These are phyloP conservation scores for Brachyptera putata DNA, from an alignment of 2,888 invertebrate genomes.

Conservation along the genomic window DNA sequence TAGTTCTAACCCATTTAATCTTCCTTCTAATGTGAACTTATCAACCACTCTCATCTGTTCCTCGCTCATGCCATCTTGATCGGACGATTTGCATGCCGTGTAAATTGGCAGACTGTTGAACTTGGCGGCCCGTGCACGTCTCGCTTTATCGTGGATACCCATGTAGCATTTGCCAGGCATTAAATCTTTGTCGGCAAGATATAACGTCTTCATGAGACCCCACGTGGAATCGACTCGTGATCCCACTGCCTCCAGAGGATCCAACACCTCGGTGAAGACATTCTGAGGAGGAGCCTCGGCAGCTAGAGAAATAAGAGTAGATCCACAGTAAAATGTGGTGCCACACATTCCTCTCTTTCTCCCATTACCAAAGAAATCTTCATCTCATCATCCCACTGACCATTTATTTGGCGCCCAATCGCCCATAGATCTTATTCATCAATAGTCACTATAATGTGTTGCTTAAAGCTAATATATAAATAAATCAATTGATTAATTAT, in stretches of 20 bases:
- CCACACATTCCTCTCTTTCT: not conserved
- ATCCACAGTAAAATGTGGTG: too few species aligned
- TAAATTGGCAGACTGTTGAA: constrained; percentile 68
- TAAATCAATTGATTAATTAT: too few species aligned
- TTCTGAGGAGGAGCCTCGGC: constrained; percentile 38
- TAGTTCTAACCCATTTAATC: constrained; percentile 74
- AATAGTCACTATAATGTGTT: too few species aligned
- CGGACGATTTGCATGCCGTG: constrained; percentile 57
- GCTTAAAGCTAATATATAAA: too few species aligned
- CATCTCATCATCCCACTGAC: too few species aligned
- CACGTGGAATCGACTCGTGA: constrained; percentile 76
- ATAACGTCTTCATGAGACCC: constrained; percentile 82
- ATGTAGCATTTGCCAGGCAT: constrained; percentile 77
- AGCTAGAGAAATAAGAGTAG: not conserved
- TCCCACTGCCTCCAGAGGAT: constrained; percentile 69
- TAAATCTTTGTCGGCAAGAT: constrained; percentile 69
- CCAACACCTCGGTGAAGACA: constrained; percentile 64
- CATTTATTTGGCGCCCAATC: too few species aligned
- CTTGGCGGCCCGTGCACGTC: constrained; percentile 67
- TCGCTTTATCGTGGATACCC: constrained; percentile 74
- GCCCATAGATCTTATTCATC: too few species aligned
- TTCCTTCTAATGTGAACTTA: constrained; percentile 77
- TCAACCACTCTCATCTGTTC: constrained; percentile 68
- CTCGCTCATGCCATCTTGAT: constrained; percentile 46
- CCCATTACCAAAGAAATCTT: too few species aligned